Conservation (phyloP, 2,113 vertebrate species). For the Pyrgilauda ruficollis region DNA sequence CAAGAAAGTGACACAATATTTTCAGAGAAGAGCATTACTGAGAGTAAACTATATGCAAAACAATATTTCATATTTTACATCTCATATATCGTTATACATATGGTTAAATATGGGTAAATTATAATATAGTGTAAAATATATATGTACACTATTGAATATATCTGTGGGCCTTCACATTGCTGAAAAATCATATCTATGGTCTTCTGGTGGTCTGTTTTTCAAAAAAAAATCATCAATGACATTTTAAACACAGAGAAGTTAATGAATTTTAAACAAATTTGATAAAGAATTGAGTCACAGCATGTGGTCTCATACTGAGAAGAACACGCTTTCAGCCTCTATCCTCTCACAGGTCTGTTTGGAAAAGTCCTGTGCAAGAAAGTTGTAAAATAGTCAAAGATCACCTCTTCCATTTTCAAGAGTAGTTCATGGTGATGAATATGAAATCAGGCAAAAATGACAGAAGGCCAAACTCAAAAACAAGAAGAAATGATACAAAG, state of each 20-base stretch:
- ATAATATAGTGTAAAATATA: neutral
- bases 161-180: neutral
- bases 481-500: neutral
- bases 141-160: neutral
- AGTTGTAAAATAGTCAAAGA: neutral
- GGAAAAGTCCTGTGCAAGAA: neutral
- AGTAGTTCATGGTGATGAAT: neutral
- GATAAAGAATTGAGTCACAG: neutral
- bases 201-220: neutral
- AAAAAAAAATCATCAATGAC: neutral
- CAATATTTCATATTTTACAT: neutral
- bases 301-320: neutral
- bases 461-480: neutral
- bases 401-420: neutral
- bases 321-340: neutral
- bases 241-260: neutral
- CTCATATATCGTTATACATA: neutral
- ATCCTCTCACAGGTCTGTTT: neutral
- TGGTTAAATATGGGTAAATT: neutral
- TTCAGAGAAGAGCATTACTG: neutral
- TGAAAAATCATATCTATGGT: neutral
- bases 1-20: neutral
- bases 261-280: neutral
- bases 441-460: neutral
- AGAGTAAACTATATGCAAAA: neutral